Conservation (phyloP, 2,888 invertebrate genomes). For the Coleophora flavipennella region DNA sequence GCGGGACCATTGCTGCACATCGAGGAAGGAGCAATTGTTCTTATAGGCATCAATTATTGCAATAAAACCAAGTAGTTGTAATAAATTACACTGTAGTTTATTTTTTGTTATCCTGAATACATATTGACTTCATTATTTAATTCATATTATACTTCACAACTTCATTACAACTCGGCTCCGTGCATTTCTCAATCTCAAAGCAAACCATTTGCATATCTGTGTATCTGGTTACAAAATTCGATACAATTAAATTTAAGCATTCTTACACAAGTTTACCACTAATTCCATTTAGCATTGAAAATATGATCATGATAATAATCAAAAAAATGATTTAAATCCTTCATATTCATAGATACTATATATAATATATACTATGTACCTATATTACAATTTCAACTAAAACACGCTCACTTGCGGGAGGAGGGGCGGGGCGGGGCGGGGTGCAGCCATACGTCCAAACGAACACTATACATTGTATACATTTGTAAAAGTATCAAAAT, state of each 20-base stretch:
- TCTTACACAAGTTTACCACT: slow-evolving; percentile 59
- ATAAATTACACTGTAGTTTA: slow-evolving; percentile 74
- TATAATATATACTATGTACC: slow-evolving; percentile 33
- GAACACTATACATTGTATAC: slow-evolving; percentile 72
- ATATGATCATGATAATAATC: slow-evolving; percentile 62
- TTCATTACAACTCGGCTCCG: slow-evolving; percentile 61
- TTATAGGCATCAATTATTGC: neutral
- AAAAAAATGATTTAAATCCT: slow-evolving; percentile 67
- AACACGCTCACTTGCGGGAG: slow-evolving; percentile 49
- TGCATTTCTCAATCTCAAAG: slow-evolving; percentile 53
- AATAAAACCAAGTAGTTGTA: slow-evolving; percentile 38
- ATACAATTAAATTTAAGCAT: slow-evolving; percentile 68
- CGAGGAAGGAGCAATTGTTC: neutral
- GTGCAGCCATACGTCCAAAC: slow-evolving; percentile 66
- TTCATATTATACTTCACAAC: slow-evolving; percentile 49
- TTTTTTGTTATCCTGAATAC: slow-evolving; percentile 69
- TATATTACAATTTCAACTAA: slow-evolving; percentile 66
- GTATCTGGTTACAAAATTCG: slow-evolving; percentile 62
- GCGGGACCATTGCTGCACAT: neutral
- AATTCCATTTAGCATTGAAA: slow-evolving; percentile 67
- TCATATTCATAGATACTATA: slow-evolving; percentile 26
- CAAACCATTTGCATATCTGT: slow-evolving; percentile 36
- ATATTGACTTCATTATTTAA: slow-evolving; percentile 56
- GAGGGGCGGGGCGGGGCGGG: slow-evolving; percentile 44
- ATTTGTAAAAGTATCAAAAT: slow-evolving; percentile 74